phyloP scores from a whole-genome alignment of 2,797 vertebrate genomes.

The Eulemur albifrons region DNA sequence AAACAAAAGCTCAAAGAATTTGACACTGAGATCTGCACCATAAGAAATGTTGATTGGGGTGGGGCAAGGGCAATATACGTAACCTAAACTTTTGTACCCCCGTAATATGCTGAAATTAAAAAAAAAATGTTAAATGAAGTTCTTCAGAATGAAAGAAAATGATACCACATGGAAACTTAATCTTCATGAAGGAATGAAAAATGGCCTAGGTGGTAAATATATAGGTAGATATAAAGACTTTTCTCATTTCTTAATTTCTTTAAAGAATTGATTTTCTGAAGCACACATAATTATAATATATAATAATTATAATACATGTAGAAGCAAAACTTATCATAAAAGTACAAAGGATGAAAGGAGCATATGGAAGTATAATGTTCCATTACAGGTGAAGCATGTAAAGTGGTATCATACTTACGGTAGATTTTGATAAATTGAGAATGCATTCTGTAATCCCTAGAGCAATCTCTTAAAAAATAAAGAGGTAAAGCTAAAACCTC shows the following conservation, averaged over 20 bases:
- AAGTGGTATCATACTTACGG: neutral
- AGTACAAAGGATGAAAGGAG: neutral
- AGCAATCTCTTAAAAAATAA: neutral
- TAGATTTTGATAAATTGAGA: neutral
- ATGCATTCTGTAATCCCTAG: neutral
- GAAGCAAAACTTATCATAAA: neutral
- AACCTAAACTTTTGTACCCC: no score
- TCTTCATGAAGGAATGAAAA: neutral
- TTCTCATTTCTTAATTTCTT: neutral
- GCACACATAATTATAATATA: neutral
- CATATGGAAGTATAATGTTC: neutral
- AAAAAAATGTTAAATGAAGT: neutral
- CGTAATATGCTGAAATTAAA: no score
- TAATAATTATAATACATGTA: neutral
- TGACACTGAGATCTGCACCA: neutral
- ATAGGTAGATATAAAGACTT: neutral
- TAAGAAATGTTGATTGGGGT: neutral
- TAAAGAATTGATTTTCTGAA: neutral
- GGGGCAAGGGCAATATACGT: no score
- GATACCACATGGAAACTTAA: neutral
- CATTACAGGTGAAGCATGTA: neutral
- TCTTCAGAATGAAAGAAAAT: conserved; percentile 26
- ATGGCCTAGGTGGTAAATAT: neutral
- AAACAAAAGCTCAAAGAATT: conserved; percentile 43
- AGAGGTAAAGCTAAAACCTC: neutral